These are phyloP conservation scores for Patella vulgata DNA, from an alignment of 1,140 invertebrate species.

Conservation along the genomic window DNA sequence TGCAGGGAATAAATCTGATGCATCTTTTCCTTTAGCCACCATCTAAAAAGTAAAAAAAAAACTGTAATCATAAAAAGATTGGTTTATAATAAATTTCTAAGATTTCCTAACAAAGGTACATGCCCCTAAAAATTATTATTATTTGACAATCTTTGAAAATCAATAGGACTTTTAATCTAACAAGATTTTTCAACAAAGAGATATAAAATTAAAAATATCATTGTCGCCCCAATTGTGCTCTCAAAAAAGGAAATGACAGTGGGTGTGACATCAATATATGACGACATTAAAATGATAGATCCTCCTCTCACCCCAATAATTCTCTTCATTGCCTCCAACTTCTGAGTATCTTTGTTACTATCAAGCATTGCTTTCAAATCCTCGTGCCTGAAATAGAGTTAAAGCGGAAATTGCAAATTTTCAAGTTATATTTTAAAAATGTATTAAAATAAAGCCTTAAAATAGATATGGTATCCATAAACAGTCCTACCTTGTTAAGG, in stretches of 20 bases:
- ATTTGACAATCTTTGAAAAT: too few species aligned
- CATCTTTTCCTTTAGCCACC: constrained; percentile 98
- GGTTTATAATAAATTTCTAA: neutral
- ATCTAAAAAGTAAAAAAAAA: constrained; percentile 74
- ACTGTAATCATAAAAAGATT: constrained; percentile 2
- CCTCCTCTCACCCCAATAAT: constrained; percentile 89
- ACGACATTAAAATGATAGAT: too few species aligned
- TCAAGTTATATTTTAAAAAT: too few species aligned
- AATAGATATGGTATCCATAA: constrained; percentile 14
- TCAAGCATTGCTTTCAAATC: constrained; percentile 88
- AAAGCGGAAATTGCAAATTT: too few species aligned
- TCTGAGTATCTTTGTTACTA: constrained; percentile 95
- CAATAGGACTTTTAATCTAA: too few species aligned
- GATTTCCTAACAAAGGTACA: neutral
- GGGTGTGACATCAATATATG: too few species aligned
- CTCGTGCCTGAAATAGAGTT: constrained; percentile 79
- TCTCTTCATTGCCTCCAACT: constrained; percentile 99
- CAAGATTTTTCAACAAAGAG: too few species aligned
- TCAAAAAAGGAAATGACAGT: too few species aligned
- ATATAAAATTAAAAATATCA: too few species aligned
- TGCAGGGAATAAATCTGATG: constrained; percentile 96
- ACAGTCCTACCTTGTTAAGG: too few species aligned
- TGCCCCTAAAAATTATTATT: neutral
- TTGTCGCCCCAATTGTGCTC: too few species aligned
- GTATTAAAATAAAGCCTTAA: too few species aligned